Percentiles rank a stretch among this genome's conserved stretches.
These are phyloP conservation scores for Drosophila recens DNA, from an alignment of 2,888 invertebrate species.

Conservation along the genomic window DNA sequence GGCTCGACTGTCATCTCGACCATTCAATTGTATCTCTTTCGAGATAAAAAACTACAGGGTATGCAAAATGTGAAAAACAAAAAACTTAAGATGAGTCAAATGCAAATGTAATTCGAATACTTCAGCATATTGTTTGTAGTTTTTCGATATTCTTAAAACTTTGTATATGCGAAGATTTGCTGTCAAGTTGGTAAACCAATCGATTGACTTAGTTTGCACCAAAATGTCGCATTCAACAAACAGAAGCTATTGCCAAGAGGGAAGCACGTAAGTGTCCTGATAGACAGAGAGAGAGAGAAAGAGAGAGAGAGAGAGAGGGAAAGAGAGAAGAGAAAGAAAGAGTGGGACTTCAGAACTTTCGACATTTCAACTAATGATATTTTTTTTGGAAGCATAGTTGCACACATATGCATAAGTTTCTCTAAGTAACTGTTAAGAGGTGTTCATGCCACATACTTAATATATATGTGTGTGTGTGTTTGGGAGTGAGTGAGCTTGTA, in stretches of 20 bases:
- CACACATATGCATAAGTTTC: slow-evolving; percentile 21
- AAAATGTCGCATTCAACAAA: slow-evolving; percentile 26
- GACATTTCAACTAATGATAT: slow-evolving; percentile 76
- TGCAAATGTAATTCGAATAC: slow-evolving; percentile 62
- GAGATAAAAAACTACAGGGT: background rate
- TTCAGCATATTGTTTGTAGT: slow-evolving; percentile 18
- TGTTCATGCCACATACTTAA: slow-evolving; percentile 2
- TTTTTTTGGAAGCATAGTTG: slow-evolving; percentile 31
- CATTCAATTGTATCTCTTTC: background rate
- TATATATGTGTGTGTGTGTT: too few relatives aligned
- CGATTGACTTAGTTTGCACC: slow-evolving; percentile 28
- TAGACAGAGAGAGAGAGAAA: background rate
- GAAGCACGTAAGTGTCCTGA: background rate
- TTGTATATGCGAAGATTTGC: slow-evolving; percentile 19
- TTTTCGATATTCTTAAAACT: slow-evolving; percentile 28
- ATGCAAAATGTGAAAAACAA: background rate
- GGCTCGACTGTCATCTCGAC: too few relatives aligned
- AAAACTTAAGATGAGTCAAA: slow-evolving; percentile 41
- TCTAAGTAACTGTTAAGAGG: slow-evolving; percentile 18
- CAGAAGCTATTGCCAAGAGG: background rate
- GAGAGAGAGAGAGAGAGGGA: background rate
- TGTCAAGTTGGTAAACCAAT: slow-evolving; percentile 47
- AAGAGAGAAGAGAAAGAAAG: background rate
- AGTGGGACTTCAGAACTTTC: slow-evolving; percentile 50
- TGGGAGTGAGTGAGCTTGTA: background rate